These are phyloP conservation scores for Macaria notata DNA, from an alignment of 2,888 invertebrate genomes.

Conservation along the genomic window DNA sequence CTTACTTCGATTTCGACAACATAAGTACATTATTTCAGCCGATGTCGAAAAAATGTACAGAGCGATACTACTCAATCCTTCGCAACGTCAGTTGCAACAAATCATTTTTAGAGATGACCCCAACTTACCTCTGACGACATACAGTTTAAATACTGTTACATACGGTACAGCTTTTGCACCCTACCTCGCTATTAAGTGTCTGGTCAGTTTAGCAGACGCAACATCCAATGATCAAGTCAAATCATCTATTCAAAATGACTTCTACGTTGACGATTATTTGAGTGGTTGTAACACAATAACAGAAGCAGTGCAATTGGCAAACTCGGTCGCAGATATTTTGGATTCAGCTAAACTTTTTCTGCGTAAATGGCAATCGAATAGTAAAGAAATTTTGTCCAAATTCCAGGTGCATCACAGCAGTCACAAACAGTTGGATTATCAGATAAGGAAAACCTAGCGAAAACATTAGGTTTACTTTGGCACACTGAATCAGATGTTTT, in stretches of 20 bases:
- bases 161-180: slow-evolving; percentile 33
- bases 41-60: slow-evolving; percentile 35
- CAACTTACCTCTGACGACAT: slow-evolving; percentile 17
- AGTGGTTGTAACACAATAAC: not conserved
- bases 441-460: slow-evolving; percentile 3
- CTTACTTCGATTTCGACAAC: slow-evolving; percentile 31
- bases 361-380: too few species aligned
- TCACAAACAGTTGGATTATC: not conserved
- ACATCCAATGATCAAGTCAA: slow-evolving; percentile 19
- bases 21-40: slow-evolving; percentile 25
- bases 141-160: slow-evolving; percentile 29
- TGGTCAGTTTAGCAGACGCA: too few species aligned
- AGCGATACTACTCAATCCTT: slow-evolving; percentile 12
- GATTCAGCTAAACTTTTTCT: too few species aligned
- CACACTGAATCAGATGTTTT: too few species aligned
- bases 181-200: too few species aligned
- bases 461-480: slow-evolving; percentile 40
- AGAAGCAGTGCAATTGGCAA: not conserved
- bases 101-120: slow-evolving; percentile 33
- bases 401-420: not conserved
- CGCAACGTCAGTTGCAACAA: slow-evolving; percentile 29
- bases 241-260: too few species aligned
- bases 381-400: too few species aligned
- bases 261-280: slow-evolving; percentile 2
- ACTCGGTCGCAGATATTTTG: too few species aligned